These are phyloP conservation scores for Hydrolagus colliei DNA, from an alignment of 2,797 vertebrate species.

Conservation along the genomic window DNA sequence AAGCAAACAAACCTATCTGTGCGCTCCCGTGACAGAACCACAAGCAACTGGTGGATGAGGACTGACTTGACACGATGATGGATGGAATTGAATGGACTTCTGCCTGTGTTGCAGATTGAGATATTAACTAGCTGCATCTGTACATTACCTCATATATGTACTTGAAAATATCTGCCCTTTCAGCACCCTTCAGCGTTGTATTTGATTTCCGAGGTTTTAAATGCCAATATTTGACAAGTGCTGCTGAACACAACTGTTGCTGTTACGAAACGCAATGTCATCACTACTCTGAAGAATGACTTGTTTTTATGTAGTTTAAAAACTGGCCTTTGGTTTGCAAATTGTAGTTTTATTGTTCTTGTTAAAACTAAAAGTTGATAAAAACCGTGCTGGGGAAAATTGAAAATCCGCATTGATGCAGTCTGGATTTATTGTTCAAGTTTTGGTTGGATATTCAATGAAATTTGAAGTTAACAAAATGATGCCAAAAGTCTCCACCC, in stretches of 20 bases:
- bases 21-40: not conserved
- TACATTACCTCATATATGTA: slow-evolving; percentile 53
- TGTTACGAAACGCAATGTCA: slow-evolving; percentile 25
- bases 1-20: not conserved
- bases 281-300: not conserved
- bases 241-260: slow-evolving; percentile 43
- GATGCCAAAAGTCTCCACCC: not conserved
- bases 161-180: slow-evolving; percentile 41
- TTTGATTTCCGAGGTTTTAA: slow-evolving; percentile 37
- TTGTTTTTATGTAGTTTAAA: slow-evolving; percentile 11
- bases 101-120: slow-evolving; percentile 12
- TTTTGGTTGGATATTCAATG: slow-evolving; percentile 42
- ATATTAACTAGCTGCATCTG: slow-evolving; percentile 35
- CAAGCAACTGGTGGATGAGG: not conserved
- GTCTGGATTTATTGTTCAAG: slow-evolving; percentile 50
- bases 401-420: slow-evolving; percentile 50
- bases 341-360: slow-evolving; percentile 51
- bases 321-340: slow-evolving; percentile 36
- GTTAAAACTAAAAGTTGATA: slow-evolving; percentile 46
- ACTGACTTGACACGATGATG: slow-evolving; percentile 1
- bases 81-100: not conserved
- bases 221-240: slow-evolving; percentile 41
- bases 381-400: slow-evolving; percentile 46
- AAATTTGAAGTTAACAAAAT: slow-evolving; percentile 39
- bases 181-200: slow-evolving; percentile 36